A percentile compares a stretch with the other conserved stretches of the same genome.
These are phyloP conservation scores for Perithous albicinctus DNA, from an alignment of 2,888 invertebrate species.

Conservation along the genomic window DNA sequence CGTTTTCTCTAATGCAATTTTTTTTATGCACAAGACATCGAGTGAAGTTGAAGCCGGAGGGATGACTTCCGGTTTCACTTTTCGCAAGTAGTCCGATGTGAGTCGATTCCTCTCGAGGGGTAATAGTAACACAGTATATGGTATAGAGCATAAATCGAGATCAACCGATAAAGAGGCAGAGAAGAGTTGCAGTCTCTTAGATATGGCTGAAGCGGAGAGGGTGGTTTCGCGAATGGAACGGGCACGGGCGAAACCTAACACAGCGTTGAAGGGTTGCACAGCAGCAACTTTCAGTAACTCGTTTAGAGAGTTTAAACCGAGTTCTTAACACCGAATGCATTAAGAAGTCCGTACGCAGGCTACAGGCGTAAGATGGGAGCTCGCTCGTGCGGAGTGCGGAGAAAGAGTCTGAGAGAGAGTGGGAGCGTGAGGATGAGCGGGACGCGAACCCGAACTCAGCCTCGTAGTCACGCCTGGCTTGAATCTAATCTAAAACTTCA, in stretches of 20 bases:
- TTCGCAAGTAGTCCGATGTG: neutral
- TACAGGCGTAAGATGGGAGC: conserved; percentile 5
- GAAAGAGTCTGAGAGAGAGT: conserved; percentile 9
- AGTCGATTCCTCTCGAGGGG: neutral
- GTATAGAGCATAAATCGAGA: conserved; percentile 64
- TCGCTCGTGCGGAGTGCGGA: neutral
- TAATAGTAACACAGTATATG: neutral
- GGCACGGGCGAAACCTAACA: conserved; percentile 15
- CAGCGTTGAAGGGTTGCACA: conserved; percentile 38
- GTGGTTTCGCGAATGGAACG: neutral
- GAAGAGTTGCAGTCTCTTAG: conserved; percentile 57
- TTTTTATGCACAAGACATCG: conserved; percentile 39
- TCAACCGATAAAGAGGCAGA: conserved; percentile 71
- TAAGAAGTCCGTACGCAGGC: conserved; percentile 74
- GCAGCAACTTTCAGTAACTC: conserved; percentile 77
- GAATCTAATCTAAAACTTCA: conserved; percentile 79
- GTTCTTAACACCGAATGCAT: conserved; percentile 77
- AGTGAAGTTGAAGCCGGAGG: conserved; percentile 55
- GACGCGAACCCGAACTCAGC: conserved; percentile 8
- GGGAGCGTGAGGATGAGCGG: neutral
- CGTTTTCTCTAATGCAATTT: too few species aligned
- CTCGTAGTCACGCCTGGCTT: conserved; percentile 69
- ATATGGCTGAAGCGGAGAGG: neutral
- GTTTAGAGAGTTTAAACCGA: conserved; percentile 77
- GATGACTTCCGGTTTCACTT: conserved; percentile 68